Conservation (phyloP, 2,797 vertebrate species). For the Morelia viridis region DNA sequence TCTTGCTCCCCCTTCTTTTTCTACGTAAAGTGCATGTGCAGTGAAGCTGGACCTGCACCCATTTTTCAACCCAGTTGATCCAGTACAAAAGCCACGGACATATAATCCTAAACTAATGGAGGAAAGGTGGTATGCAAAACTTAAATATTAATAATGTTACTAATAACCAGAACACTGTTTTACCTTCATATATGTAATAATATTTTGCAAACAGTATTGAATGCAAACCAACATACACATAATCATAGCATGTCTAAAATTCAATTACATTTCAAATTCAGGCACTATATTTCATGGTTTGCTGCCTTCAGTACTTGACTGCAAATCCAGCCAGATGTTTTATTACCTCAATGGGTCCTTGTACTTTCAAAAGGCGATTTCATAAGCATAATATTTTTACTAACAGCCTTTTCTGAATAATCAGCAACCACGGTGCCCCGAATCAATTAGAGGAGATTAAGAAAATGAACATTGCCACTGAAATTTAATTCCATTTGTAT, state of each 20-base stretch:
- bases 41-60: neutral
- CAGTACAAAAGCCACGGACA: neutral
- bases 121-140: neutral
- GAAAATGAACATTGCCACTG: constrained; percentile 16
- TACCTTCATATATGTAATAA: neutral
- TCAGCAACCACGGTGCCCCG: neutral
- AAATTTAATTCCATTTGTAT: constrained; percentile 4
- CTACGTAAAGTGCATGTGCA: neutral
- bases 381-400: neutral
- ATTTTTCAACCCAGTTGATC: neutral
- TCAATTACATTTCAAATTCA: constrained; percentile 13
- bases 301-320: constrained; percentile 1
- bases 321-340: neutral
- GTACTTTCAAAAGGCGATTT: constrained; percentile 13
- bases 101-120: neutral
- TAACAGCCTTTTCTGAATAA: constrained; percentile 16
- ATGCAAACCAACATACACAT: neutral
- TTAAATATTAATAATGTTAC: neutral
- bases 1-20: neutral
- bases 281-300: neutral
- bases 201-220: neutral
- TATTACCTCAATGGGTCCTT: constrained; percentile 5
- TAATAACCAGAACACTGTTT: neutral
- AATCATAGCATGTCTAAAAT: neutral
- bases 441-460: constrained; percentile 11